phyloP scores from a whole-genome alignment of 2,797 vertebrate species.

The Mormyrops attenuatus region DNA sequence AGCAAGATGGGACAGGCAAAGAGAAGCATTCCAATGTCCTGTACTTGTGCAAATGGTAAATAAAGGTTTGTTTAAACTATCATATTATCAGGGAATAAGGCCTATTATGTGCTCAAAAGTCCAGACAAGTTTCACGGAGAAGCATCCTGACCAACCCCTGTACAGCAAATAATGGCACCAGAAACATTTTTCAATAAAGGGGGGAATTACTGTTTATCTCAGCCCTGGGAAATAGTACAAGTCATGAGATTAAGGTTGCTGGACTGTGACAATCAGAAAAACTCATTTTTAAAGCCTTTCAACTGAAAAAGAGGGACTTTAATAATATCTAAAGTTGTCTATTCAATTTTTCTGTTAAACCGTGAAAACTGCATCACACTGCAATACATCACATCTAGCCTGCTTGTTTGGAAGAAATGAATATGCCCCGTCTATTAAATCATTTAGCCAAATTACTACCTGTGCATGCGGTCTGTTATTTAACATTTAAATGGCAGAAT shows the following conservation, averaged over 20 bases:
- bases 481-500: not conserved
- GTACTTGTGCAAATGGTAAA: not conserved
- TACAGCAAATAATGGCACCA: slow-evolving; percentile 1
- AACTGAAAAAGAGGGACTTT: not conserved
- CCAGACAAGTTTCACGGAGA: not conserved
- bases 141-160: not conserved
- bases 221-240: not conserved
- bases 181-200: not conserved
- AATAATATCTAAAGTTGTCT: not conserved
- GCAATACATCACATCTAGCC: not conserved
- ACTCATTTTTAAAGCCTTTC: not conserved
- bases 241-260: not conserved
- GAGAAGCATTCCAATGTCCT: not conserved
- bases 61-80: not conserved
- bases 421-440: not conserved
- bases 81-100: not conserved
- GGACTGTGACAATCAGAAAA: not conserved
- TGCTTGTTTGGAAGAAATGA: not conserved
- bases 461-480: not conserved
- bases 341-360: not conserved
- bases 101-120: not conserved
- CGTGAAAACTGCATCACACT: not conserved
- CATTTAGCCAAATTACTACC: not conserved
- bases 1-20: not conserved
- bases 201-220: slow-evolving; percentile 1